phyloP scores from a whole-genome alignment of 2,113 vertebrate species.

The Coreoperca whiteheadi region DNA sequence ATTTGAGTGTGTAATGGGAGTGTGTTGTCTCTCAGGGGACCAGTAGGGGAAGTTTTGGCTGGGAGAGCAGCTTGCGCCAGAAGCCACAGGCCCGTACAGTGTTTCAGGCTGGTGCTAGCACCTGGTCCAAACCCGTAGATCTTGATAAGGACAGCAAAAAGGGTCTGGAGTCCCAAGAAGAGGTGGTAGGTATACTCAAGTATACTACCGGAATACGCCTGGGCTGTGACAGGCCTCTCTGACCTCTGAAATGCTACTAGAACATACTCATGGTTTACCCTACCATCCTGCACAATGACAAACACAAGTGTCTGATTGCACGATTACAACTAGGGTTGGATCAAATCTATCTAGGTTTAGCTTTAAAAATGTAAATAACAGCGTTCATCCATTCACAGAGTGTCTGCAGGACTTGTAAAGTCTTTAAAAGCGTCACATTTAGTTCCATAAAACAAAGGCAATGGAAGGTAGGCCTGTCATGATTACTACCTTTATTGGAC shows the following conservation, averaged over 20 bases:
- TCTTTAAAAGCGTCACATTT: background rate
- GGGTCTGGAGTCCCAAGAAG: constrained; percentile 59
- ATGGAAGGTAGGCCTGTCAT: no score
- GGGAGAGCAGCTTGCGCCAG: constrained; percentile 82
- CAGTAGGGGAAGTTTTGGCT: constrained; percentile 77
- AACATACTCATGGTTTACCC: background rate
- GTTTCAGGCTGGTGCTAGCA: constrained; percentile 82
- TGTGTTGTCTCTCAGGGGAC: constrained; percentile 77
- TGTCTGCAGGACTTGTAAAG: background rate
- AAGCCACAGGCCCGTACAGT: constrained; percentile 79
- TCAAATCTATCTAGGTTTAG: background rate
- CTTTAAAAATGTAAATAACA: background rate
- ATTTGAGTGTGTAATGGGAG: constrained; percentile 61
- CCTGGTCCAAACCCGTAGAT: constrained; percentile 65
- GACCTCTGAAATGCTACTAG: constrained; percentile 4
- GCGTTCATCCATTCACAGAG: background rate
- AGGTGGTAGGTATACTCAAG: constrained; percentile 78
- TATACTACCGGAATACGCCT: constrained; percentile 54
- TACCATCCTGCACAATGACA: background rate
- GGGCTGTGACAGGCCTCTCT: background rate
- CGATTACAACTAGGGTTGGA: background rate
- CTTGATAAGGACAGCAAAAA: constrained; percentile 60
- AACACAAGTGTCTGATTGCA: background rate
- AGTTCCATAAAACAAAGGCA: no score
- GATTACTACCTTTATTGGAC: no score